These are phyloP conservation scores for Pituophis catenifer DNA, from an alignment of 2,113 vertebrate genomes.

Conservation along the genomic window DNA sequence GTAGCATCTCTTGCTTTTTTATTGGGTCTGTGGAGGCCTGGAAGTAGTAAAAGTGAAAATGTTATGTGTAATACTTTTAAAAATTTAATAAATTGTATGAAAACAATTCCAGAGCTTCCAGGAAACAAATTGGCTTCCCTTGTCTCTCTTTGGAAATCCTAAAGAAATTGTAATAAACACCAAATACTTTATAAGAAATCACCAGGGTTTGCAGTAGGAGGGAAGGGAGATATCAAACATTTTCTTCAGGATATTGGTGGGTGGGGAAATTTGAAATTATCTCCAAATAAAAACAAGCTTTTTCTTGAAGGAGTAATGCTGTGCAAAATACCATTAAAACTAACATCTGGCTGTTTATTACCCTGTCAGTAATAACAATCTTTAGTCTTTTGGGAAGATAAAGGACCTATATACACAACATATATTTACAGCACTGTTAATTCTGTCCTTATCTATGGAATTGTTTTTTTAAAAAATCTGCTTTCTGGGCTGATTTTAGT, in stretches of 20 bases:
- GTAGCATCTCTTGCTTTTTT: not conserved
- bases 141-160: not conserved
- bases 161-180: not conserved
- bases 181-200: conserved; percentile 2
- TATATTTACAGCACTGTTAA: conserved; percentile 49
- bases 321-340: conserved; percentile 41
- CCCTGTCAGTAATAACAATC: conserved; percentile 34
- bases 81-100: not conserved
- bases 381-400: conserved; percentile 41
- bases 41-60: conserved; percentile 4
- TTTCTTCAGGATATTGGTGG: not conserved
- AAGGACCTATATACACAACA: conserved; percentile 42
- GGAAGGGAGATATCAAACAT: not conserved
- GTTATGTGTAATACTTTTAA: not conserved
- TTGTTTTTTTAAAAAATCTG: conserved; percentile 24
- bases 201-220: not conserved
- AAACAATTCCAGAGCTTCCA: not conserved
- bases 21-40: not conserved
- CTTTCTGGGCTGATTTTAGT: not conserved
- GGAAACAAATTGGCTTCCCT: not conserved
- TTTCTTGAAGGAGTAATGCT: conserved; percentile 29
- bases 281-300: conserved; percentile 44
- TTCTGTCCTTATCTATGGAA: conserved; percentile 13
- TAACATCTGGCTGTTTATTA: conserved; percentile 50
- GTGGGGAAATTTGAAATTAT: conserved; percentile 19